Evolutionary conservation across 2,113 vertebrate genomes (phyloP).

Genomic region (Formicarius rufipectus): DNA sequence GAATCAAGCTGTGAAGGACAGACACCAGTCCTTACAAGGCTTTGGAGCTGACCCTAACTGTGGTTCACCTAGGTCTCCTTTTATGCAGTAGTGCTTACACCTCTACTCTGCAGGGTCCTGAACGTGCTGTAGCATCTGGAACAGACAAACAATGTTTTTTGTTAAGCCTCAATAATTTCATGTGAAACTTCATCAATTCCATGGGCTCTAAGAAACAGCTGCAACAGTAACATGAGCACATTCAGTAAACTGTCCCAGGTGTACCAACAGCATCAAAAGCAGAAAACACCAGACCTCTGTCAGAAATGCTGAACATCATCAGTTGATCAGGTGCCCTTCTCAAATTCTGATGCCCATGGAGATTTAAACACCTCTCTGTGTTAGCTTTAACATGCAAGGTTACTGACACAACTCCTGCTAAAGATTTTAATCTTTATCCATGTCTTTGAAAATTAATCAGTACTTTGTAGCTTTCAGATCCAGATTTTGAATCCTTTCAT

Average conservation of each 20-base stretch:
- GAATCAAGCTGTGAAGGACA: neutral
- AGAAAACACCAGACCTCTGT: neutral
- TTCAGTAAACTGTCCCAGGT: neutral
- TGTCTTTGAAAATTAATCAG: neutral
- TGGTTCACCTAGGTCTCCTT: neutral
- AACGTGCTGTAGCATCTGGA: neutral
- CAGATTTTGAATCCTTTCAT: neutral
- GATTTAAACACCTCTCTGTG: neutral
- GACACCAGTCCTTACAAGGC: neutral
- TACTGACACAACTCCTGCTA: neutral
- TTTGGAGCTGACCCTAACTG: neutral
- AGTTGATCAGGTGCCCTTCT: neutral
- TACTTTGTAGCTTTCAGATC: neutral
- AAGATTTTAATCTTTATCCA: neutral
- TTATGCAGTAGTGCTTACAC: neutral
- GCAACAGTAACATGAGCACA: neutral
- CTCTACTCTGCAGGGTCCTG: neutral
- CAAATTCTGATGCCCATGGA: neutral
- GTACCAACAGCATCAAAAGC: neutral
- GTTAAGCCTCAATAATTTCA: neutral
- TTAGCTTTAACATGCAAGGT: neutral
- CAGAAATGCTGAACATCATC: neutral
- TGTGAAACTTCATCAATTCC: neutral
- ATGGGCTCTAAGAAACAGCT: neutral
- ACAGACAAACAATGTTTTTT: neutral